Evolutionary conservation across 1,140 invertebrate species (phyloP), one percentile per base, ranked within the genome.

Genomic region (Hormaphis cornu): DNA sequence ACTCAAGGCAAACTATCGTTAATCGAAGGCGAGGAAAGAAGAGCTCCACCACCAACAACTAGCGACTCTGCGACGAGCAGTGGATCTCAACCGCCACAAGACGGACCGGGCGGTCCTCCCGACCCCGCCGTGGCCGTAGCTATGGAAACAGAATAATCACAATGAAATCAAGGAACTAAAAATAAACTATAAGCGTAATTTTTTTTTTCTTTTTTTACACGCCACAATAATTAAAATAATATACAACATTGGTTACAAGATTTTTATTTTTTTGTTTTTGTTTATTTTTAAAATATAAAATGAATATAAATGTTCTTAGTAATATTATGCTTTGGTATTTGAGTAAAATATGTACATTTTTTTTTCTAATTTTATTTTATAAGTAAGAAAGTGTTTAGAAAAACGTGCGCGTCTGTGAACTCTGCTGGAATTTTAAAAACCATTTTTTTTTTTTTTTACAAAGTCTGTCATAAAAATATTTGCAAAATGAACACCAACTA

Each of bases 11-110:
- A 87, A 76, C 78, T 93, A 42, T 78, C 82, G 0, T 79, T 86
- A 71, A 86, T 91, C 69, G 87, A 89, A 74, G 85, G 86, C 1
- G 86, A 89, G 73, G 88, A 90, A 74, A 80, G 87, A 46, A 81
- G 88, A 71, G 84, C 84, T 3, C 77, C 79, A 44, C 73, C 74
- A 1, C 74, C 76, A 9, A 75, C 76, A 10, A 77, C 77, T 69
- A 75, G 76, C 18, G 71, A 69, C 16, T 42, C 69, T 22, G 61
- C 63, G n/a, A 12, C 42, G 14, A 3, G 28, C 6, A 24, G 61
- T 50, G 61, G 42, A 66, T 30, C 44, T 46, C 76, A 79, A 48
- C 77, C 79, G 53, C 73, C 78, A 3, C 78, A 79, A 35, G 77
- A 79, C n/a, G 74, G 74, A 42, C 72, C 76, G 72, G 77, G 76